A percentile compares a stretch with the other conserved stretches of the same genome.
Conservation (phyloP, 2,797 vertebrate species). For the Sebastiscus tertius region DNA sequence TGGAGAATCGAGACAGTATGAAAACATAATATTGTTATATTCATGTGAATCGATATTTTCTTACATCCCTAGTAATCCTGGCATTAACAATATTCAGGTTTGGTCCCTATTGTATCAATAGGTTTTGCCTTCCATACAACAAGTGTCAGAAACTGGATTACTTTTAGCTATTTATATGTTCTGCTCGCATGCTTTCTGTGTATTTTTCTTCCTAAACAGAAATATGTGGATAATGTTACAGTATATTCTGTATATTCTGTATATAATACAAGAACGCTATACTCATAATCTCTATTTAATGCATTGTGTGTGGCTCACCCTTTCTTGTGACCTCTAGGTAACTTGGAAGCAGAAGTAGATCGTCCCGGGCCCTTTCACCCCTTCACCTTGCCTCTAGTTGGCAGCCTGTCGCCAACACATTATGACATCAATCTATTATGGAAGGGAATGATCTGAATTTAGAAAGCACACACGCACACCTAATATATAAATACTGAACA, state of each 20-base stretch:
- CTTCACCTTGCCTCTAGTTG: slow-evolving; percentile 54
- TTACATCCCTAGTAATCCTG: no score
- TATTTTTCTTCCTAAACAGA: not conserved
- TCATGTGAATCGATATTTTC: no score
- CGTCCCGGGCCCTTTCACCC: slow-evolving; percentile 25
- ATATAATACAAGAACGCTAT: not conserved
- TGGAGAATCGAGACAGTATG: no score
- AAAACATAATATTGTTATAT: no score
- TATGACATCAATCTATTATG: slow-evolving; percentile 43
- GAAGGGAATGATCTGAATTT: slow-evolving; percentile 66
- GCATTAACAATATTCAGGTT: not conserved
- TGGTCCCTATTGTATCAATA: not conserved
- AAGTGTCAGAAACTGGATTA: no score
- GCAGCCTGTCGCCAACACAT: slow-evolving; percentile 54
- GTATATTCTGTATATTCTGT: not conserved
- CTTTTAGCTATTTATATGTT: not conserved
- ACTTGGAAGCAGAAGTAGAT: not conserved
- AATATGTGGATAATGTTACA: not conserved
- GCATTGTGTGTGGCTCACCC: not conserved
- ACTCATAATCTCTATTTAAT: not conserved
- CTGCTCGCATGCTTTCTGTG: not conserved
- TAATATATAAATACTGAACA: slow-evolving; percentile 16
- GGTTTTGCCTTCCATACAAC: no score
- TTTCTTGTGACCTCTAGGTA: not conserved
- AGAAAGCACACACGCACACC: slow-evolving; percentile 46